Percentiles rank a stretch among this genome's conserved stretches.
phyloP scores from a whole-genome alignment of 2,888 invertebrate genomes.

The Sabellastarte sp. region DNA sequence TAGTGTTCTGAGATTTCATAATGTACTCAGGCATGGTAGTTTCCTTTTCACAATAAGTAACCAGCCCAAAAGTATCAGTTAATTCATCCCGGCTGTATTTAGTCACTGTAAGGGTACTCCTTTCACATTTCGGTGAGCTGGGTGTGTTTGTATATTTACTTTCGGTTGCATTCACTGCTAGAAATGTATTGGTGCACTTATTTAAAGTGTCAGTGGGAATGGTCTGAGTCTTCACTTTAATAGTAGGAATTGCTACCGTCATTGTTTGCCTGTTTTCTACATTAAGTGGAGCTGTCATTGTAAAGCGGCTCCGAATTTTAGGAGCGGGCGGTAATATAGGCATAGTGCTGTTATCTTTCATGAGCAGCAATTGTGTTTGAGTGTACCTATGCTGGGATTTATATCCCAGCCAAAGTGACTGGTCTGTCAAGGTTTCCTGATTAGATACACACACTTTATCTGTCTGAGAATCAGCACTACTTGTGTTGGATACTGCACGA shows the following conservation, averaged over 20 bases:
- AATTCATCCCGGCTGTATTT: too few species aligned
- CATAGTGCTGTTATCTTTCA: too few species aligned
- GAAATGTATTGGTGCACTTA: not conserved
- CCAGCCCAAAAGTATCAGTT: not conserved
- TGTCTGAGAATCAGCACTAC: not conserved
- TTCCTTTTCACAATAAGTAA: not conserved
- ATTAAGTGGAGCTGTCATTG: too few species aligned
- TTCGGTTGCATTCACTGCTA: too few species aligned
- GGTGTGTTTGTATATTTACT: too few species aligned
- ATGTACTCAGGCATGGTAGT: not conserved
- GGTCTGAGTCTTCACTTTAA: constrained; percentile 10
- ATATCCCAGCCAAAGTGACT: not conserved
- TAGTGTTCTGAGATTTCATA: not conserved
- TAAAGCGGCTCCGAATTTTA: too few species aligned
- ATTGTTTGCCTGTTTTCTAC: constrained; percentile 8
- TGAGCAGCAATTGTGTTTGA: too few species aligned
- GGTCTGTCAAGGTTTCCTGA: not conserved
- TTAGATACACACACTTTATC: not conserved
- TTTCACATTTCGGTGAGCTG: too few species aligned
- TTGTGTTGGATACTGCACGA: too few species aligned
- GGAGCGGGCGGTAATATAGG: too few species aligned
- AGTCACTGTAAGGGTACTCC: too few species aligned
- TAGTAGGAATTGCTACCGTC: constrained; percentile 3
- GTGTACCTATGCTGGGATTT: too few species aligned
- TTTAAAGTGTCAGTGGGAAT: not conserved